Percentiles rank a stretch among this genome's conserved stretches.
Conservation (phyloP, 2,888 invertebrate species). For the Exocentrus adspersus region DNA sequence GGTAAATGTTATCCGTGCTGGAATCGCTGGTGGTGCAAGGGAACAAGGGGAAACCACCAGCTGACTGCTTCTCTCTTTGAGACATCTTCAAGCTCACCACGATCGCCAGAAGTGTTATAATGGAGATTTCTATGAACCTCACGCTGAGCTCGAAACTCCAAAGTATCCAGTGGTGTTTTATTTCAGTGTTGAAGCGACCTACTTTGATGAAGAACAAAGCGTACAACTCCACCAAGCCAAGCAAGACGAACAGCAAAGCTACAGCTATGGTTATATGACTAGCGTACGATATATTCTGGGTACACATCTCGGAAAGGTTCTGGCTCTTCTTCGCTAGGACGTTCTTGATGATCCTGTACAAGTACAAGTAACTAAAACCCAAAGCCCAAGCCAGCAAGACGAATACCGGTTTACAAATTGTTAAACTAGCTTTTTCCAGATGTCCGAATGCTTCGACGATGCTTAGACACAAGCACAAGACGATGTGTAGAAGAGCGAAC, state of each 20-base stretch:
- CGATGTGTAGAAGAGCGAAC: constrained; percentile 81
- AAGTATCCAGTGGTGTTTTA: constrained; percentile 86
- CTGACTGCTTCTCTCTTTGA: constrained; percentile 77
- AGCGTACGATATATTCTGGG: constrained; percentile 83
- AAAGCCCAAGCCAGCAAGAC: constrained; percentile 85
- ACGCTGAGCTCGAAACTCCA: constrained; percentile 92
- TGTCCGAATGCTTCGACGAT: constrained; percentile 72
- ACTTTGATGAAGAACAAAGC: constrained; percentile 75
- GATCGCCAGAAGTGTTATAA: constrained; percentile 86
- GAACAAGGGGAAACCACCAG: constrained; percentile 81
- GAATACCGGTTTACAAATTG: constrained; percentile 87
- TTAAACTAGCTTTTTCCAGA: constrained; percentile 64
- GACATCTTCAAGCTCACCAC: constrained; percentile 77
- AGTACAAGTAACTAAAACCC: constrained; percentile 85
- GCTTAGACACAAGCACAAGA: constrained; percentile 84
- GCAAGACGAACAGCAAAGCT: constrained; percentile 83
- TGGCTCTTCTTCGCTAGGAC: constrained; percentile 81
- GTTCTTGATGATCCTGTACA: constrained; percentile 81
- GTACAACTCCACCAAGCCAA: constrained; percentile 87
- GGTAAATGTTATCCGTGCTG: constrained; percentile 86
- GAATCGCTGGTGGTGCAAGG: constrained; percentile 87
- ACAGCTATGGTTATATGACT: constrained; percentile 90
- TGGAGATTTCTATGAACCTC: constrained; percentile 86
- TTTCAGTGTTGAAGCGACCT: constrained; percentile 66
- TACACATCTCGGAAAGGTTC: constrained; percentile 80